phyloP scores from a whole-genome alignment of 2,888 invertebrate species.

The Noctua janthina region DNA sequence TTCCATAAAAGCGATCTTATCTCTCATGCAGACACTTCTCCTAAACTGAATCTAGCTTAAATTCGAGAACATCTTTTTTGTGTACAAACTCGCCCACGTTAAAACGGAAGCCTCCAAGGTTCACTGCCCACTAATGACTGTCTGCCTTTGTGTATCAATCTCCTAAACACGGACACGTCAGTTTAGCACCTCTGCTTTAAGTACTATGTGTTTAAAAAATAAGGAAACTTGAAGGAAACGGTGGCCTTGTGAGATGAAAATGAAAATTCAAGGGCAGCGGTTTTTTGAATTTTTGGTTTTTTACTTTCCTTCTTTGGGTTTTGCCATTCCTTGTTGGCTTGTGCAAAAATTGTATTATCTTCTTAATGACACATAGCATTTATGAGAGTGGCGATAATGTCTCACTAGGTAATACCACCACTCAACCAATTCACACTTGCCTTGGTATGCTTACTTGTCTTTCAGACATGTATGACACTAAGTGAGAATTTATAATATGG shows the following conservation, averaged over 20 bases:
- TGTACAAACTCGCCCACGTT: constrained; percentile 48
- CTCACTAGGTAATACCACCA: background rate
- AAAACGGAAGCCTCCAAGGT: constrained; percentile 80
- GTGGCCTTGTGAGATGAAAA: constrained; percentile 50
- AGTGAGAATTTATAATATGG: background rate
- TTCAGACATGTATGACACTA: background rate
- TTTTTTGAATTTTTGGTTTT: background rate
- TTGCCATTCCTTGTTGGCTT: background rate
- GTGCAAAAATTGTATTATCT: background rate
- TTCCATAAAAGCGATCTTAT: constrained; percentile 8
- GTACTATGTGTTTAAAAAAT: constrained; percentile 33
- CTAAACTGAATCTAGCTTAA: constrained; percentile 18
- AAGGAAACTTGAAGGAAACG: constrained; percentile 57
- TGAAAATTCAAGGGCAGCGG: constrained; percentile 28
- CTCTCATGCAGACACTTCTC: constrained; percentile 10
- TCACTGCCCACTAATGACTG: constrained; percentile 70
- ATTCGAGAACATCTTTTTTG: constrained; percentile 47
- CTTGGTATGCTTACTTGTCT: background rate
- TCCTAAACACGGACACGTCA: constrained; percentile 61
- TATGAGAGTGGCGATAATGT: background rate
- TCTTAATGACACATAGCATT: background rate
- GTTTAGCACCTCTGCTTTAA: constrained; percentile 61
- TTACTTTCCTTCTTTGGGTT: background rate
- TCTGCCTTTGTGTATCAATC: constrained; percentile 66
- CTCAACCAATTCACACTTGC: background rate